phyloP scores from a whole-genome alignment of 2,113 vertebrate genomes.

The Bothrops jararaca region DNA sequence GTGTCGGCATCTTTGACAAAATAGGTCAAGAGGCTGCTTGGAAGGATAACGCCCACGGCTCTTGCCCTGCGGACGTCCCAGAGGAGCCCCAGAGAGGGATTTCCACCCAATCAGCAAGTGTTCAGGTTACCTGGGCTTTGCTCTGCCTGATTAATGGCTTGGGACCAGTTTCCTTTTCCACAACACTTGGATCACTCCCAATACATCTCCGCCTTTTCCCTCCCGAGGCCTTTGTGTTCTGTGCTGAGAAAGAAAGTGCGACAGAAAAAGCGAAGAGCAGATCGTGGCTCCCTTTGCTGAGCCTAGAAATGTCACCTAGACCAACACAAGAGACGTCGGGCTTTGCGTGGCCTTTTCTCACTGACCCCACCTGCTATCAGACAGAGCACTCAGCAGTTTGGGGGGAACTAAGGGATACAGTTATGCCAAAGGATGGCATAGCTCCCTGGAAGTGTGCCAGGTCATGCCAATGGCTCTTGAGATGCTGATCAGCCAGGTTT shows the following conservation, averaged over 20 bases:
- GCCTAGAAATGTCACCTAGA: neutral
- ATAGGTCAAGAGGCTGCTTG: neutral
- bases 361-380: neutral
- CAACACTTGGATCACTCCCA: no score
- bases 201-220: neutral
- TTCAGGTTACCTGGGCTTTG: neutral
- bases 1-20: neutral
- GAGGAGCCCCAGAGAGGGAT: no score
- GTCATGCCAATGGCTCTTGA: accelerated
- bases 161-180: neutral
- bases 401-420: neutral
- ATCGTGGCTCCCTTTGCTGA: neutral
- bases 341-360: neutral
- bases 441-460: neutral
- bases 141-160: neutral
- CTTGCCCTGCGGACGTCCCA: no score
- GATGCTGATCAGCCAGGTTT: neutral
- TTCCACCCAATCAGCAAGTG: no score
- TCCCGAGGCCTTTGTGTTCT: neutral
- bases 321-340: no score
- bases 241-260: neutral
- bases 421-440: neutral
- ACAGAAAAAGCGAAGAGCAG: neutral
- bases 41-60: no score
- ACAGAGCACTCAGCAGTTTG: neutral